Base-by-base conservation (phyloP, 2,797 vertebrate genomes). In the Clamator glandarius region DNA sequence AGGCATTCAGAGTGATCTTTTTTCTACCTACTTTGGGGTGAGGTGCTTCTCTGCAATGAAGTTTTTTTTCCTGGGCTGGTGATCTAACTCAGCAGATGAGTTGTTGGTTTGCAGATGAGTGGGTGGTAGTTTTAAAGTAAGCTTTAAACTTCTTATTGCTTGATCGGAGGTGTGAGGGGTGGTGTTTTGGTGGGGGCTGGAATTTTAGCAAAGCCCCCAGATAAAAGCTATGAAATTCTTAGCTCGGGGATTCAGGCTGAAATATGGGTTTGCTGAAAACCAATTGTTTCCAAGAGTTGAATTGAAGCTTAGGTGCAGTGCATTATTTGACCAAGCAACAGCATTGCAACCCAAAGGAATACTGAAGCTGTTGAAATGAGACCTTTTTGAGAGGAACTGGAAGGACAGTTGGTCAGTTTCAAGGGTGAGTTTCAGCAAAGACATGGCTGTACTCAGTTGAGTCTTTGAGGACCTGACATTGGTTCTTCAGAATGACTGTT, bases 91-190 rank as follows among this genome's bases (percentile, higher is more conserved):
- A 83, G 72, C 68, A 95, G 73, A 72, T 81, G 82, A 80, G 68
- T 31, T 87, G 64, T 72, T 15, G 1, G 35, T 66, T 95, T 91
- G 66, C n/a, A 70, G 55, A 86, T 69, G 41, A 10, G 24, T 63
- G 35, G 58, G 42, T 92, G 83, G 87, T 52, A 58, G 42, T 72
- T 85, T 58, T 74, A 66, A 83, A 85, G 74, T 33, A 72, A 89
- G 58, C 64, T 94, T 95, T 92, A 66, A 95, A 78, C 68, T 58
- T 92, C 87, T 91, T 89, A 69, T 78, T 87, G 82, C n/a, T 88
- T 69, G n/a, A 17, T 75, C 78, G 66, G 42, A 55, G 24, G 20
- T n/a, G 29, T 19, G 26, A 11, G 14, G 15, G 6, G 8, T 29
- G 20, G 20, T 74, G 18, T 67, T 84, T 61, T 42, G 28, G 25